Evolutionary conservation across 1,140 invertebrate genomes (phyloP), one percentile per base, ranked within the genome.

Genomic region (Spodoptera litura): DNA sequence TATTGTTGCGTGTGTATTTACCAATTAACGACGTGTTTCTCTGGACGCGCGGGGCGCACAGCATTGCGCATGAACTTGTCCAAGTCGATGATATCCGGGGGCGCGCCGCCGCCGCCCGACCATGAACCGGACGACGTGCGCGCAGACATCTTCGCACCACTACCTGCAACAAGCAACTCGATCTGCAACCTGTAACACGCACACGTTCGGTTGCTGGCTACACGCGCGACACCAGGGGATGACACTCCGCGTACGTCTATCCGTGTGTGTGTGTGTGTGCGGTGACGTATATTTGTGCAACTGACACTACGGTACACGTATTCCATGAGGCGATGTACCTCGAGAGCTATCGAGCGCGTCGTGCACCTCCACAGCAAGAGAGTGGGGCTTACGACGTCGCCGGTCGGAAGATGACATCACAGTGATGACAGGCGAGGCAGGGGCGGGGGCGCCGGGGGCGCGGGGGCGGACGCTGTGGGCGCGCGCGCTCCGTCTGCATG

Each of bases 61-160:
- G 83, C 77, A 51, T 83, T 85, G 66, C 92, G 88, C 87, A 92
- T 92, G 81, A 87, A 93, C 38, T 87, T 89, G 83, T 92, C 92
- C 53, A 93, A 82, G 84, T 93, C 91, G 74, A 92, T 88, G 85
- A 93, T 92, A 87, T 93, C 89, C 52, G 80, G 55, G 62, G 80
- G 78, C 59, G 55, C 68, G 78, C 61, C 82, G 82, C 55, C 61
- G 61, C 74, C 77, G 55, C 38, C 51, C n/a, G 77, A 58, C 81
- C 83, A 87, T 53, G 83, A 83, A 12, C 64, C 78, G 35, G 87
- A 86, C 61, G 83, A 83, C 62, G 83, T 82, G 49, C 75, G 79
- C 56, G 78, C 74, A 64, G 83, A 87, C 85, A 87, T 86, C 38
- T 44, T 44, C 38, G 38, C 38, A 44, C 4, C 38, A 10, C 38